Percentiles rank a stretch among this genome's conserved stretches.
Evolutionary conservation across 92 coral and sea anemone genomes (phyloP).

Genomic region (Palythoa grandis): DNA sequence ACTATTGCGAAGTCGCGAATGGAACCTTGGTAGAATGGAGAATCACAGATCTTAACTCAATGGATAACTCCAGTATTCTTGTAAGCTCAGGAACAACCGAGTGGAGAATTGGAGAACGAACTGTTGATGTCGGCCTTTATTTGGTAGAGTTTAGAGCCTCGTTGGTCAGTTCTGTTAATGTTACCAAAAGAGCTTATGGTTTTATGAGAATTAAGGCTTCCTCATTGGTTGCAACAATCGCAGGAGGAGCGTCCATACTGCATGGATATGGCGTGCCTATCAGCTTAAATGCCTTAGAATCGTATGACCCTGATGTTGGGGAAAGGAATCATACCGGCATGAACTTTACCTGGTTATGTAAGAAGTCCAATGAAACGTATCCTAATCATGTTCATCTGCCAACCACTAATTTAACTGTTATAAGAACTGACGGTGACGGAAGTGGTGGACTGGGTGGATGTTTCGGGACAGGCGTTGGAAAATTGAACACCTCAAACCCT

Average conservation of each 20-base stretch:
- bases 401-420: slow-evolving; percentile 7
- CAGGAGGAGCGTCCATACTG: slow-evolving; percentile 63
- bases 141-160: slow-evolving; percentile 61
- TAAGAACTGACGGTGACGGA: not conserved
- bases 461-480: slow-evolving; percentile 42
- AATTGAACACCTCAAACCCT: slow-evolving; percentile 1
- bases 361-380: slow-evolving; percentile 57
- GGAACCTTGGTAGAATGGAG: slow-evolving; percentile 19
- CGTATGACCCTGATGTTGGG: slow-evolving; percentile 69
- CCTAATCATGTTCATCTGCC: slow-evolving; percentile 14
- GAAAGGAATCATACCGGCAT: slow-evolving; percentile 57
- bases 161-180: not conserved
- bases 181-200: slow-evolving; percentile 34
- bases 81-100: slow-evolving; percentile 39
- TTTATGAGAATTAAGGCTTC: slow-evolving; percentile 52
- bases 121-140: slow-evolving; percentile 54
- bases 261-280: slow-evolving; percentile 55
- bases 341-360: slow-evolving; percentile 80
- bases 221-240: slow-evolving; percentile 55
- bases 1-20: not conserved
- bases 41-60: not conserved
- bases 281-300: slow-evolving; percentile 60
- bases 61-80: not conserved
- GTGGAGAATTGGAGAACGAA: slow-evolving; percentile 59
- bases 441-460: not conserved